Percentiles rank a stretch among this genome's conserved stretches.
phyloP scores from a whole-genome alignment of 1,140 invertebrate species.

The Philopotamus ludificatus region DNA sequence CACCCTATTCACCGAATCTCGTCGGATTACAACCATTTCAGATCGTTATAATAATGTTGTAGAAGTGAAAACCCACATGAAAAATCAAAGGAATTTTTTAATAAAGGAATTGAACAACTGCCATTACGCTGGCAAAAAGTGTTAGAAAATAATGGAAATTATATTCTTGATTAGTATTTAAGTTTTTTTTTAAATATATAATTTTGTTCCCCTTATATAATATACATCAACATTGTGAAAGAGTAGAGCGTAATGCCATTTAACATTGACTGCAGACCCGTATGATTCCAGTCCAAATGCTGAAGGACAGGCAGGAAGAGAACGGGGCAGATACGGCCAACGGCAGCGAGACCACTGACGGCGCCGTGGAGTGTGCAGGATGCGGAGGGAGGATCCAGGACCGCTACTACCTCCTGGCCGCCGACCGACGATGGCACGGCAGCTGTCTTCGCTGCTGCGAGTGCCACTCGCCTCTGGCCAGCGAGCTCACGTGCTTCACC shows the following conservation, averaged over 20 bases:
- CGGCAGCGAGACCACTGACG: slow-evolving; percentile 46
- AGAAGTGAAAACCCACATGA: neutral
- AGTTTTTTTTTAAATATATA: neutral
- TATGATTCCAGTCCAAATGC: slow-evolving; percentile 42
- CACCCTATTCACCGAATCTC: no score
- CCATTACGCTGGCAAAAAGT: no score
- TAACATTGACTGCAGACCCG: neutral
- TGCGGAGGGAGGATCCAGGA: slow-evolving; percentile 55
- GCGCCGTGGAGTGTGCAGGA: slow-evolving; percentile 53
- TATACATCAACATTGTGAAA: neutral
- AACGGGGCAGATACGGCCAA: slow-evolving; percentile 44
- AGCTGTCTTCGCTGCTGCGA: slow-evolving; percentile 83
- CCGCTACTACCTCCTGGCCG: slow-evolving; percentile 80
- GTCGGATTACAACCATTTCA: no score
- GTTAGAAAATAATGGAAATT: no score
- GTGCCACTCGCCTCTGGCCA: slow-evolving; percentile 80
- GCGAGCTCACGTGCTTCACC: slow-evolving; percentile 86
- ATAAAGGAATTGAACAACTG: no score
- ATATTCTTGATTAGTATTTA: no score
- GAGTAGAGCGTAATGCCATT: neutral
- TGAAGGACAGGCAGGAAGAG: slow-evolving; percentile 53
- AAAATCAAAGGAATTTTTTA: neutral
- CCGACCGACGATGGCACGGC: slow-evolving; percentile 87
- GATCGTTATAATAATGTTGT: neutral
- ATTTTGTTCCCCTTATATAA: neutral